A percentile compares a stretch with the other conserved stretches of the same genome.
phyloP scores from a whole-genome alignment of 2,113 vertebrate species.

The Cyanoramphus novaezelandiae region DNA sequence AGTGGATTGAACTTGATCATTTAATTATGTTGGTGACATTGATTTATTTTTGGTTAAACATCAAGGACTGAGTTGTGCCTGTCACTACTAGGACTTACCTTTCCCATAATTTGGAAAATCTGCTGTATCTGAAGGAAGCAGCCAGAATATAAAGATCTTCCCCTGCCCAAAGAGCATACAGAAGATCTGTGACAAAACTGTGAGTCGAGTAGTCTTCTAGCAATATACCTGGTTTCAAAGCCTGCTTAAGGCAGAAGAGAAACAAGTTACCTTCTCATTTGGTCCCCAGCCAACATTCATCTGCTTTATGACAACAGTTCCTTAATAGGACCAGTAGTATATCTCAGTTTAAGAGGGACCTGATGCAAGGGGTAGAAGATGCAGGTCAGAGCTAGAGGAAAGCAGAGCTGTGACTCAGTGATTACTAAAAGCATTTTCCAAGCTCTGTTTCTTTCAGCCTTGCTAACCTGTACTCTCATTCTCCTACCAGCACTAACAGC shows the following conservation, averaged over 20 bases:
- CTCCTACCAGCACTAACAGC: neutral
- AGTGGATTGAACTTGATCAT: neutral
- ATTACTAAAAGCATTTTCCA: neutral
- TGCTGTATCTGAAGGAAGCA: neutral
- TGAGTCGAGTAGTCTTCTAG: neutral
- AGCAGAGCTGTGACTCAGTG: neutral
- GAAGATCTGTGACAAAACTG: neutral
- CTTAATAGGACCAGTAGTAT: neutral
- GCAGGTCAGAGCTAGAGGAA: neutral
- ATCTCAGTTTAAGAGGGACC: neutral
- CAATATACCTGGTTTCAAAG: neutral
- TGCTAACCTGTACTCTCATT: neutral
- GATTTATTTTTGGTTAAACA: neutral
- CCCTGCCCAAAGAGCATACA: neutral
- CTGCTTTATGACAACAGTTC: neutral
- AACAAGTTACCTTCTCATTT: neutral
- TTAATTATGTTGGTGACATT: neutral
- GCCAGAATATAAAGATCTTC: neutral
- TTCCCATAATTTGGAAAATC: neutral
- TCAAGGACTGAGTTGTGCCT: neutral
- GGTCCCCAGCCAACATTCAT: neutral
- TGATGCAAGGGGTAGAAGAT: neutral
- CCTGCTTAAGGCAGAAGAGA: neutral
- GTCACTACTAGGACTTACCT: neutral
- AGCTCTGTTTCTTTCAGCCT: neutral